A percentile compares a stretch with the other conserved stretches of the same genome.
These are phyloP conservation scores for Brachyhypopomus occidentalis DNA, from an alignment of 2,113 vertebrate genomes.

Conservation along the genomic window DNA sequence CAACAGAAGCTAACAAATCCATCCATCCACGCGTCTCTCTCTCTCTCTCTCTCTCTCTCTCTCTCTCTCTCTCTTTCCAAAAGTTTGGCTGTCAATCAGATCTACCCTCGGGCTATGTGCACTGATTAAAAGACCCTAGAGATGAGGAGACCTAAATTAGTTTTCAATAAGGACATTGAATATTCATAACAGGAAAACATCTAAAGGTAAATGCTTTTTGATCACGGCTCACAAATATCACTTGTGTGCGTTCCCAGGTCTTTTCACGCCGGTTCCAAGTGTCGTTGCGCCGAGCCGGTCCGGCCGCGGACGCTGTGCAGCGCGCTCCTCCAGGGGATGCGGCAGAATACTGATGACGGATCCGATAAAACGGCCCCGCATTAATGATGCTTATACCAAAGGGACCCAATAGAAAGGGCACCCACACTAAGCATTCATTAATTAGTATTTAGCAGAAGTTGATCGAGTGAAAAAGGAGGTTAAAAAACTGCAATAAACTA, in stretches of 20 bases:
- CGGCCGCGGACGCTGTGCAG: slow-evolving; percentile 64
- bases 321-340: slow-evolving; percentile 70
- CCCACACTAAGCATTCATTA: slow-evolving; percentile 77
- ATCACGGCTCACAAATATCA: slow-evolving; percentile 81
- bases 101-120: slow-evolving; percentile 89
- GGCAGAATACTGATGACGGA: slow-evolving; percentile 75
- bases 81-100: slow-evolving; percentile 94
- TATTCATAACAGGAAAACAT: slow-evolving; percentile 96
- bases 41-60: slow-evolving; percentile 60
- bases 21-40: slow-evolving; percentile 5
- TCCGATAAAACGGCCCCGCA: slow-evolving; percentile 74
- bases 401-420: slow-evolving; percentile 82
- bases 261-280: slow-evolving; percentile 73
- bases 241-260: slow-evolving; percentile 81
- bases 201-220: slow-evolving; percentile 89
- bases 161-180: slow-evolving; percentile 99
- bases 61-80: slow-evolving; percentile 62
- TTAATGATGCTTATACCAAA: slow-evolving; percentile 83
- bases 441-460: slow-evolving; percentile 80
- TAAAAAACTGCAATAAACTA: slow-evolving; percentile 41
- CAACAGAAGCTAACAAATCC: slow-evolving; percentile 31
- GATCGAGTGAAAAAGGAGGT: slow-evolving; percentile 55
- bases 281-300: slow-evolving; percentile 63
- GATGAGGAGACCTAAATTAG: slow-evolving; percentile 96
- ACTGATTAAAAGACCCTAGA: slow-evolving; percentile 98